A percentile compares a stretch with the other conserved stretches of the same genome.
These are phyloP conservation scores for Eurytoma californica DNA, from an alignment of 2,888 invertebrate genomes.

Conservation along the genomic window DNA sequence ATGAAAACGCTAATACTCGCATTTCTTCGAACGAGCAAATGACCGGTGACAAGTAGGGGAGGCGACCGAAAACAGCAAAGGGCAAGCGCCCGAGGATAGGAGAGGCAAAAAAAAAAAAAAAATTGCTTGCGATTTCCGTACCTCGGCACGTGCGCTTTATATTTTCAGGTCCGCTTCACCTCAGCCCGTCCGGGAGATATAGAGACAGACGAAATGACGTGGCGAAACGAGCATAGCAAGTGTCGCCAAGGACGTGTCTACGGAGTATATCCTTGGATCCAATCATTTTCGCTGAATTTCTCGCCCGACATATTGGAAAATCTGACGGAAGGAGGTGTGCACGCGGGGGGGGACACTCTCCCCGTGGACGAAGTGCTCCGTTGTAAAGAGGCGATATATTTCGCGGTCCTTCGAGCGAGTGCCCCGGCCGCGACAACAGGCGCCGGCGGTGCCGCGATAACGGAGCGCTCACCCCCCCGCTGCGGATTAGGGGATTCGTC, in stretches of 20 bases:
- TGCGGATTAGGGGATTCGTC: constrained; percentile 23
- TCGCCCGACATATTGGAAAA: constrained; percentile 50
- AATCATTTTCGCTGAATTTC: constrained; percentile 55
- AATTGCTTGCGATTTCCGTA: background rate
- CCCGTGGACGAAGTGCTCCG: constrained; percentile 34
- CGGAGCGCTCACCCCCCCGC: background rate
- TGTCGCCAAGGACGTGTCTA: constrained; percentile 29
- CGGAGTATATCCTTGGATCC: constrained; percentile 29
- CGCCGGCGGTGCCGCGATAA: constrained; percentile 18
- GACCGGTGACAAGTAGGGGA: too few species aligned
- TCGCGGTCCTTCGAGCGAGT: constrained; percentile 9
- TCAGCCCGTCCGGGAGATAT: background rate
- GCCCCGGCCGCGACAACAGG: constrained; percentile 10
- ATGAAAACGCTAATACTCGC: too few species aligned
- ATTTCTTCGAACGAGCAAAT: too few species aligned
- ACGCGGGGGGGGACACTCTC: background rate
- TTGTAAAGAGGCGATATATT: constrained; percentile 49
- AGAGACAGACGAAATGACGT: constrained; percentile 5
- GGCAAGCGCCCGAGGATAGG: too few species aligned
- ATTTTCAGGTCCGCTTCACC: constrained; percentile 4
- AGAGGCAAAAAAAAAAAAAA: background rate
- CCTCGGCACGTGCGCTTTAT: constrained; percentile 8
- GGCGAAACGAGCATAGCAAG: constrained; percentile 41
- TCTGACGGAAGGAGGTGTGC: background rate
- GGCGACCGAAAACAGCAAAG: too few species aligned